A percentile compares a stretch with the other conserved stretches of the same genome.
These are phyloP conservation scores for Notodonta ziczac DNA, from an alignment of 2,888 invertebrate species.

Conservation along the genomic window DNA sequence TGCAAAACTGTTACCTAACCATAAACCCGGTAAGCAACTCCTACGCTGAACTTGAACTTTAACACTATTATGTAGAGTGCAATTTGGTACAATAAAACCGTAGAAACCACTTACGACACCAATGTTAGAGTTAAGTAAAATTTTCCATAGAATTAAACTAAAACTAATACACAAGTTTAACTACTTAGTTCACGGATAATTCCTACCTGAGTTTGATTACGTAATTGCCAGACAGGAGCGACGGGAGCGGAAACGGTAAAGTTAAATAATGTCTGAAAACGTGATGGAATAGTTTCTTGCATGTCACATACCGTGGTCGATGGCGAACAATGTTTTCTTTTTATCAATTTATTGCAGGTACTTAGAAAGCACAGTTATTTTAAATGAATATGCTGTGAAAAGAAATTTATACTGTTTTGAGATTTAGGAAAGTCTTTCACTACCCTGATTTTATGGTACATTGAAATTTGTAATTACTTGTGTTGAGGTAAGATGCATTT, in stretches of 20 bases:
- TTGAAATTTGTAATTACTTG: no score
- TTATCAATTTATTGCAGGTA: neutral
- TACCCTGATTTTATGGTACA: no score
- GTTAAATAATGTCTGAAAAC: slow-evolving; percentile 53
- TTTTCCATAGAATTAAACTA: slow-evolving; percentile 18
- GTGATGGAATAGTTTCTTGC: slow-evolving; percentile 63
- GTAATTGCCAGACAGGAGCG: slow-evolving; percentile 40
- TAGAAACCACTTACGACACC: neutral
- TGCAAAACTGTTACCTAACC: neutral
- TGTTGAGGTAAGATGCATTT: no score
- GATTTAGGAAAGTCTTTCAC: no score
- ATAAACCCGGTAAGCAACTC: neutral
- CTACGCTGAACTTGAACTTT: neutral
- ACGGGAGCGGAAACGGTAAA: slow-evolving; percentile 49
- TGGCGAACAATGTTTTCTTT: neutral
- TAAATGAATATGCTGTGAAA: no score
- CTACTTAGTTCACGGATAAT: slow-evolving; percentile 19
- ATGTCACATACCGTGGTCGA: slow-evolving; percentile 38
- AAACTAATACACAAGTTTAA: slow-evolving; percentile 24
- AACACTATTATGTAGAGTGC: neutral
- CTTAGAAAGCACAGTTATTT: neutral
- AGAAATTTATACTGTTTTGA: no score
- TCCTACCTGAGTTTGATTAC: slow-evolving; percentile 45
- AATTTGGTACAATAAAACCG: neutral
- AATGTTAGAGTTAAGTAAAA: slow-evolving; percentile 4